Evolutionary conservation across 2,113 vertebrate species (phyloP).

Genomic region (Pituophis catenifer): DNA sequence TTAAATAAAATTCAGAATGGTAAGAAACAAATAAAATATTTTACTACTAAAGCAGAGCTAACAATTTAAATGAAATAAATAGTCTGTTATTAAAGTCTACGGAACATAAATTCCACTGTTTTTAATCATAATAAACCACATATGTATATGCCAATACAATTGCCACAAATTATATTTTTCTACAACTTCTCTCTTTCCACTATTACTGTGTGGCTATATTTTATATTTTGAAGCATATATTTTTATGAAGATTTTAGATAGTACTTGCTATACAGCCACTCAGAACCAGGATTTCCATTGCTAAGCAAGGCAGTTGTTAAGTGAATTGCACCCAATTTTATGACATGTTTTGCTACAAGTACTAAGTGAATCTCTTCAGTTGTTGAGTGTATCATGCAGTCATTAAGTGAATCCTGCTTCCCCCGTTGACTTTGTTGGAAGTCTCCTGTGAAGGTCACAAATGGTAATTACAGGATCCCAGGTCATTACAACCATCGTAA

Average conservation of each 20-base stretch:
- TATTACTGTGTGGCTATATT: neutral
- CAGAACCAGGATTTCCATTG: neutral
- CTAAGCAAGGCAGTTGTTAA: neutral
- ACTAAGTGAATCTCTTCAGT: neutral
- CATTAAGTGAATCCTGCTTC: neutral
- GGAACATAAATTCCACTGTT: neutral
- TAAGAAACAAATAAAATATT: neutral
- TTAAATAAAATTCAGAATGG: neutral
- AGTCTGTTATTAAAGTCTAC: neutral
- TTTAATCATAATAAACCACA: neutral
- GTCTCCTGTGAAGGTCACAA: neutral
- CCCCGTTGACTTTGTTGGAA: neutral
- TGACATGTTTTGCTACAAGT: neutral
- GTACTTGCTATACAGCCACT: neutral
- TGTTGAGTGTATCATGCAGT: neutral
- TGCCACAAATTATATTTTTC: neutral
- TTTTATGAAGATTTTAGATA: neutral
- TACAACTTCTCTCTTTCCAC: neutral
- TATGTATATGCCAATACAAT: neutral
- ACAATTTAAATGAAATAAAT: neutral
- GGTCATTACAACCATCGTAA: neutral
- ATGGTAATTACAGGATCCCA: neutral
- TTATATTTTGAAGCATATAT: neutral
- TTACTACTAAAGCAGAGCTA: neutral
- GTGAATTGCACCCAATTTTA: neutral